Conservation (phyloP, 2,888 invertebrate species). For the Ochropacha duplaris region DNA sequence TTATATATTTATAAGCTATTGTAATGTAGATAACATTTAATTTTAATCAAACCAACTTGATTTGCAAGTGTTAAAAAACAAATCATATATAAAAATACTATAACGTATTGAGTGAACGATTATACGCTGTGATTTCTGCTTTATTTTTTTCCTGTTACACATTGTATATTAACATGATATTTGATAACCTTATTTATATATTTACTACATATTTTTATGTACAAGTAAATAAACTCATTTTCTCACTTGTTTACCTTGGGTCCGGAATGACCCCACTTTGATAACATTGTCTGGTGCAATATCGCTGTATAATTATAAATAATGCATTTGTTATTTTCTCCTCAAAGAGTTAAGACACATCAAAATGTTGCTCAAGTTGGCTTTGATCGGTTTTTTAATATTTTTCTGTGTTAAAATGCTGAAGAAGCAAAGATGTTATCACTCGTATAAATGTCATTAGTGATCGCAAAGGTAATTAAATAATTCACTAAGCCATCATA, state of each 20-base stretch:
- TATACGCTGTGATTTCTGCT: too few species aligned
- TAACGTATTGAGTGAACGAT: too few species aligned
- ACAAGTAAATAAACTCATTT: conserved; percentile 40
- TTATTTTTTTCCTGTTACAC: too few species aligned
- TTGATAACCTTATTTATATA: conserved; percentile 24
- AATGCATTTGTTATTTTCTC: conserved; percentile 4
- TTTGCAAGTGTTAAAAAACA: too few species aligned
- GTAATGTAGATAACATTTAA: too few species aligned
- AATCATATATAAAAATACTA: too few species aligned
- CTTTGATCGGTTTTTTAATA: conserved; percentile 62
- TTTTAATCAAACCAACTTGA: too few species aligned
- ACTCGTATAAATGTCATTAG: conserved; percentile 41
- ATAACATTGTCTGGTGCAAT: conserved; percentile 11
- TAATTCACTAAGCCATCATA: neutral
- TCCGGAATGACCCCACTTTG: conserved; percentile 24
- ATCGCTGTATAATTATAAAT: conserved; percentile 15
- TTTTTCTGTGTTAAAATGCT: conserved; percentile 68
- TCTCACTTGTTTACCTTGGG: conserved; percentile 32
- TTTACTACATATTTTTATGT: conserved; percentile 33
- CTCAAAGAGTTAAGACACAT: neutral
- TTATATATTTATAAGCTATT: too few species aligned
- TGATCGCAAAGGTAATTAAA: conserved; percentile 17
- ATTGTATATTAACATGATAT: conserved; percentile 18
- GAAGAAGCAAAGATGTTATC: conserved; percentile 45
- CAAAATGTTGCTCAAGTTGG: conserved; percentile 69